phyloP scores from a whole-genome alignment of 1,140 invertebrate genomes.

The Ceratitis capitata region DNA sequence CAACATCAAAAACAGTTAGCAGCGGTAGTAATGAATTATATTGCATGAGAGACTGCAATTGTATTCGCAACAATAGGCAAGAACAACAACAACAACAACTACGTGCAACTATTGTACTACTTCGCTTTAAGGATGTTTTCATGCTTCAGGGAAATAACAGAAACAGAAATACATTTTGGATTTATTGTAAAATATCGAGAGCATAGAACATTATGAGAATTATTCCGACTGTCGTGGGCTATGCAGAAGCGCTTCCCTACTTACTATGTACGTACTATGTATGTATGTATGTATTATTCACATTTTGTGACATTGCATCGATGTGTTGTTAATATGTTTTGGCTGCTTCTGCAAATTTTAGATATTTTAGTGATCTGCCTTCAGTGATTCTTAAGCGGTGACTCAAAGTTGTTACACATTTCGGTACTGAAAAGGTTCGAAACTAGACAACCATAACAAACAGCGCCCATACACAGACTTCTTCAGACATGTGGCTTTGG shows the following conservation, averaged over 20 bases:
- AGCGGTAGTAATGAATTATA: constrained; percentile 11
- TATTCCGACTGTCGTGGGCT: background rate
- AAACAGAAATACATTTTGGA: background rate
- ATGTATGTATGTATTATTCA: no score
- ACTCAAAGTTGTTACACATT: no score
- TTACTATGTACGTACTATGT: no score
- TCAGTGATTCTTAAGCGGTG: no score
- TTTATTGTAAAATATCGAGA: background rate
- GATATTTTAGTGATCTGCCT: no score
- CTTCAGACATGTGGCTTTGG: no score
- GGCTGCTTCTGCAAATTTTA: no score
- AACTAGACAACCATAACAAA: no score
- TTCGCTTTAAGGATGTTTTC: background rate
- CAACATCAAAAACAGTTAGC: background rate
- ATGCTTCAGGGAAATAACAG: background rate
- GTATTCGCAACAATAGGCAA: background rate
- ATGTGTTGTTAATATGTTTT: no score
- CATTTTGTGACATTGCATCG: no score
- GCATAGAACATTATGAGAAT: background rate
- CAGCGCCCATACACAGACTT: no score
- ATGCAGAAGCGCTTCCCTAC: background rate
- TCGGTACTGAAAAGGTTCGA: no score
- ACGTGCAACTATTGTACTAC: background rate
- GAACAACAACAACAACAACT: background rate
- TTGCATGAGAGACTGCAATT: constrained; percentile 13